Evolutionary conservation across 1,140 invertebrate species (phyloP), one percentile per base, ranked within the genome.

Genomic region (Pectinophora gossypiella): DNA sequence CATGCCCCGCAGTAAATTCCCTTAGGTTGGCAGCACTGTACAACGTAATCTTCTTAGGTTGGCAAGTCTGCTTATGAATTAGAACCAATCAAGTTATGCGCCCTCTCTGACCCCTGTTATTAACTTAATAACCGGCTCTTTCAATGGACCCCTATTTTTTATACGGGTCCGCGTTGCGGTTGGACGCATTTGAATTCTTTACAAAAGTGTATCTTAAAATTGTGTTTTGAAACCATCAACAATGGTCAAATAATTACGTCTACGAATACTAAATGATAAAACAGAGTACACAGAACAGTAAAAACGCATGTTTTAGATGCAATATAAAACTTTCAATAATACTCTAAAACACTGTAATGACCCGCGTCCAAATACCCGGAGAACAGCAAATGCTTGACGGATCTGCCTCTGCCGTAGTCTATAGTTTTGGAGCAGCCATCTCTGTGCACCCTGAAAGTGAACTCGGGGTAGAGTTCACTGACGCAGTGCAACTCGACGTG

Each of bases 331-430:
- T n/a, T n/a, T 40, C 13, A 40, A 15, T 18, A 40, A 18, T 16
- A 40, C 56, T 82, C 78, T 35, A 85, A 62, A 49, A 85, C 81
- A 55, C 73, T 81, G 38, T 85, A 85, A 53, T 85, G 81, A 1
- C 81, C 81, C 2, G 81, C 78, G 45, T 85, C 81, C 7, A 69
- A 61, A 55, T 60, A 79, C 10, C 81, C 81, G 0, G 78, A 79
- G 49, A 85, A 85, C 20, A 81, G 50, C 2, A 85, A 59, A 61
- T 85, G 81, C 48, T 76, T 80, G 2, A 64, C 50, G 3, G 47
- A 53, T 15, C 66, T 46, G 13, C 81, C 81, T 10, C 58, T 54
- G 21, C 81, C 81, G 23, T 85, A 85, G 19, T 82, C 68, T 27
- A 80, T 79, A n/a, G 76, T 77, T 44, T 59, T 72, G 0, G 60